These are phyloP conservation scores for Megaceryle alcyon DNA, from an alignment of 2,797 vertebrate species.

Conservation along the genomic window DNA sequence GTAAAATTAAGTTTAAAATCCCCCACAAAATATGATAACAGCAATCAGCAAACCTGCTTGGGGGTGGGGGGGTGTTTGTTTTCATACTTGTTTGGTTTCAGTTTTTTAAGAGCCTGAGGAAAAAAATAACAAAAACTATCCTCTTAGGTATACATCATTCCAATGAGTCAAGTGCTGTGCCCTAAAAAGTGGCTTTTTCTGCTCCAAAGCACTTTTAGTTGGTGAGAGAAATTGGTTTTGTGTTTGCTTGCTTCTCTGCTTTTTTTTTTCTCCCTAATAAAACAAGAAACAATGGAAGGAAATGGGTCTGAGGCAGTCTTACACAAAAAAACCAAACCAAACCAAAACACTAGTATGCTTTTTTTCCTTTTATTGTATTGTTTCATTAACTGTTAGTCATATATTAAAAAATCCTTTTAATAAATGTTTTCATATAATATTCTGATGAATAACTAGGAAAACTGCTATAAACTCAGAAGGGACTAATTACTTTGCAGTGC, in stretches of 20 bases:
- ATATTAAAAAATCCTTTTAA: neutral
- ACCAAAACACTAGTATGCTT: neutral
- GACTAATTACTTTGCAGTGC: neutral
- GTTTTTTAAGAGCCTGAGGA: neutral
- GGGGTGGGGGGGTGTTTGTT: neutral
- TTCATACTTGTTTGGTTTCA: neutral
- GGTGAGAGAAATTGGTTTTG: neutral
- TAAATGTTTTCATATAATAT: neutral
- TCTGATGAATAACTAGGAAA: neutral
- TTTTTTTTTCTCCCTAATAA: neutral
- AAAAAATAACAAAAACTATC: neutral
- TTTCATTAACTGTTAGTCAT: neutral
- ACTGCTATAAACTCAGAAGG: neutral
- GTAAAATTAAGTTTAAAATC: neutral
- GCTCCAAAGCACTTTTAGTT: neutral
- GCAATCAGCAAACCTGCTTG: neutral
- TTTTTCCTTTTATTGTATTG: neutral
- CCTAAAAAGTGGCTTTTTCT: neutral
- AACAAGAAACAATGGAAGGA: constrained; percentile 44
- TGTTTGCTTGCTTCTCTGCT: neutral
- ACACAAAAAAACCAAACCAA: neutral
- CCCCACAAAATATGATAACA: neutral
- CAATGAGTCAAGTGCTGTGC: neutral
- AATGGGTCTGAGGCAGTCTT: constrained; percentile 4
- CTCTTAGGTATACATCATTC: neutral